A percentile compares a stretch with the other conserved stretches of the same genome.
Conservation (phyloP, 1,140 invertebrate genomes). For the Planococcus citri region DNA sequence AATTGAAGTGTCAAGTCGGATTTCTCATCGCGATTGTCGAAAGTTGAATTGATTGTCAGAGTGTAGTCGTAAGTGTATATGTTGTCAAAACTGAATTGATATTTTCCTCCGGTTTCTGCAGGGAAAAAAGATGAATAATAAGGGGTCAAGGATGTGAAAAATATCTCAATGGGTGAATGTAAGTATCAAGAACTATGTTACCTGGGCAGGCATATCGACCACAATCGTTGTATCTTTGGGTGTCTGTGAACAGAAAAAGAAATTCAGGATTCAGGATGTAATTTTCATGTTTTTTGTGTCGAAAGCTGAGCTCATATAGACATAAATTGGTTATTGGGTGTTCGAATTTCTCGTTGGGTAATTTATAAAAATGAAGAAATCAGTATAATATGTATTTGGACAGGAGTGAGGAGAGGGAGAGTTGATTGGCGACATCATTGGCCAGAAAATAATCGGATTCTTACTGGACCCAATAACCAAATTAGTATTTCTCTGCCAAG, state of each 20-base stretch:
- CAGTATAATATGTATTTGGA: no score
- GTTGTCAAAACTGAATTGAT: neutral
- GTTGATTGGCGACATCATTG: no score
- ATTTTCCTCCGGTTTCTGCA: constrained; percentile 13
- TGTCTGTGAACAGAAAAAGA: neutral
- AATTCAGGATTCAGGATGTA: neutral
- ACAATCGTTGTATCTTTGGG: neutral
- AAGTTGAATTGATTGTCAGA: neutral
- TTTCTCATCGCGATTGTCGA: neutral
- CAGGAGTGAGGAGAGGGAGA: no score
- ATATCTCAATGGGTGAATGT: neutral
- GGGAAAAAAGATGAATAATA: neutral
- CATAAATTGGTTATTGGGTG: no score
- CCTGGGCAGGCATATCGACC: neutral
- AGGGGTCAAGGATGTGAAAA: neutral
- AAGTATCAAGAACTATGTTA: neutral
- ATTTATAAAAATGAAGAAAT: no score
- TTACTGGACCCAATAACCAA: no score
- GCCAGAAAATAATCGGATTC: no score
- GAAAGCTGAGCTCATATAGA: no score
- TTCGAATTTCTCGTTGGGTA: no score
- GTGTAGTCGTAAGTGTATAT: neutral
- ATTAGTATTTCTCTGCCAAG: no score
- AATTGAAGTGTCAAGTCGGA: neutral
- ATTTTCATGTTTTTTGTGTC: no score